Evolutionary conservation across 2,113 vertebrate genomes (phyloP), one percentile per base, ranked within the genome.

Genomic region (Xyrauchen texanus): DNA sequence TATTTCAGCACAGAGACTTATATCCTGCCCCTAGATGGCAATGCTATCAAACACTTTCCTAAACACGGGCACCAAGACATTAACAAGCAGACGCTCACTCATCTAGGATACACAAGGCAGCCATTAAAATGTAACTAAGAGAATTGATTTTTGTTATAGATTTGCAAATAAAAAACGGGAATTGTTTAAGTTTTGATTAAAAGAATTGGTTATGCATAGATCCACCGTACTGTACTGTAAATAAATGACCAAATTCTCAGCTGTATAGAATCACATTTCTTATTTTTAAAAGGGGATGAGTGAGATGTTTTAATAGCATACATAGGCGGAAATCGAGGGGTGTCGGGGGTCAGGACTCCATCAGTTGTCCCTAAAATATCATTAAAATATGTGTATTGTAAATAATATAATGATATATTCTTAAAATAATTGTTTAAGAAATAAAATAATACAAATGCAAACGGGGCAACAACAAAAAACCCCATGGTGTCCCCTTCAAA

Each of bases 1-100:
- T 94, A 95, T 94, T 92, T 94, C 89, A 72, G 94, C 72, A 87
- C 64, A 84, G 93, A 95, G 93, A 89, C 88, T 92, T 90, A 81
- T 47, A 0, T 90, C 89, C 87, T 87, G 92, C 95, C 95, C 95
- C 95, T 96, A 96, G 95, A 93, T 96, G 95, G 95, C 95, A 95
- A 96, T 95, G 89, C 94, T 91, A 92, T 91, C 95, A 94, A 95
- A 94, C 94, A 85, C 90, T 95, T 96, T 92, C 86, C 87, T 87
- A 88, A 93, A 88, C 90, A 80, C 0, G 86, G 88, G 89, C 81
- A 82, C 88, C 91, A 90, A 89, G 90, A 94, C 93, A 95, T 95
- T 94, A 94, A 94, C 93, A 91, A 88, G 85, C 34, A 62, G 72
- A 80, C 85, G 0, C 88, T 91, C 91, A 34, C 88, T 91, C 92